Evolutionary conservation across 2,888 invertebrate species (phyloP).

Genomic region (Caradrina clavipalpis): DNA sequence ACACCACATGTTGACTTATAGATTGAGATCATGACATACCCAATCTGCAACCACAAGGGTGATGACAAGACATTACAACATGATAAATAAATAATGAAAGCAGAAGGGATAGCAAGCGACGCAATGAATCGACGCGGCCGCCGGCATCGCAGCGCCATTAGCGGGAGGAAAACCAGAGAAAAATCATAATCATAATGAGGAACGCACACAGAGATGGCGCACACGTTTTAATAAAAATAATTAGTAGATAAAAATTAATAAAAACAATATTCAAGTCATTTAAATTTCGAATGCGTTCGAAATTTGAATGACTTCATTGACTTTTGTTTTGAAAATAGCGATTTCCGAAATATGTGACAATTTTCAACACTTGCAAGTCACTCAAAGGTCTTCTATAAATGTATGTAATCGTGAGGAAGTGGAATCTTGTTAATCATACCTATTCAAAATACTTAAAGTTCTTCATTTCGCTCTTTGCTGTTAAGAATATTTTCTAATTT

Average conservation of each 20-base stretch:
- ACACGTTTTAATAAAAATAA: not conserved
- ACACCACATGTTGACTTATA: not conserved
- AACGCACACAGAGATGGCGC: conserved; percentile 70
- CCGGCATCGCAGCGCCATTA: conserved; percentile 78
- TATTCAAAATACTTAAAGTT: too few species aligned
- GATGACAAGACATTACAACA: conserved; percentile 52
- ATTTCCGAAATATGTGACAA: too few species aligned
- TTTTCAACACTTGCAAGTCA: too few species aligned
- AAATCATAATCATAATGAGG: conserved; percentile 70
- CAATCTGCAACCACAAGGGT: conserved; percentile 11
- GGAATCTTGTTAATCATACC: too few species aligned
- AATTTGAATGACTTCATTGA: too few species aligned
- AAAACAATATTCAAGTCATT: too few species aligned
- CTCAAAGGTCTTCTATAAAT: too few species aligned
- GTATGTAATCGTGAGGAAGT: too few species aligned
- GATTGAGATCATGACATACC: conserved; percentile 5
- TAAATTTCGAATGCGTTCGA: too few species aligned
- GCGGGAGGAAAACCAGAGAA: conserved; percentile 78
- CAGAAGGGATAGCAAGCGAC: conserved; percentile 67
- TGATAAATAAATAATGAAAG: conserved; percentile 49
- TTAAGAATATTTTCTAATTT: too few species aligned
- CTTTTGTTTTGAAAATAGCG: too few species aligned
- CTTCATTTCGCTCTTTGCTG: too few species aligned
- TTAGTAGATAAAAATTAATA: not conserved
- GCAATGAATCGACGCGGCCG: conserved; percentile 76